Evolutionary conservation across 1,140 invertebrate genomes (phyloP), one percentile per base, ranked within the genome.

Genomic region (Micrasema minimum): DNA sequence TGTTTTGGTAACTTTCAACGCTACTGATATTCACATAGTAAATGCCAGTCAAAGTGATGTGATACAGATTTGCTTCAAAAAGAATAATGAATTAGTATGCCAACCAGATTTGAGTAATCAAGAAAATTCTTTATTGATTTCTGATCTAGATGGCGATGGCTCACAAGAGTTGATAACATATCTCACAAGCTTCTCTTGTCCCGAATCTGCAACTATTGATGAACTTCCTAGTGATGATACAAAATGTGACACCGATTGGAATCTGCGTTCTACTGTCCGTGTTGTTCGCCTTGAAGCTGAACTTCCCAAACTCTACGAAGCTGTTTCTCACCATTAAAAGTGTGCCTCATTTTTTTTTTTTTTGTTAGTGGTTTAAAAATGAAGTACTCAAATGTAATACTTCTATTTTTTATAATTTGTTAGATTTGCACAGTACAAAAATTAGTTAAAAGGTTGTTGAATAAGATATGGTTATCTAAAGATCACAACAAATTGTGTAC

Each of bases 81-180:
- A 85, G 22, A 78, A 81, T 53, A 80, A 82, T n/a, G 80, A 88
- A 59, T 76, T 85, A 7, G 76, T 83, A 9, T 93, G 92, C 79
- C 92, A 93, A 75, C 92, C 92, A 1, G 88, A 90, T 82, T 79
- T 92, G 10, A 85, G 87, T 55, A 88, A 88, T 76, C 90, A 93
- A 76, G 87, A 88, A 61, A 85, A 88, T 76, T 90, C 91, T 6
- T 84, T 93, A 57, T 80, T 90, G 14, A 88, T 93, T 45, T 87
- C 87, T 2, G 90, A 93, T 80, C 81, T 93, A 9, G 90, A 92
- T 79, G 84, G 87, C 57, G 91, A 93, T 79, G 86, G 88, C 35
- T 88, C 87, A 1, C 89, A 89, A 77, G 91, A 93, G 83, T 77
- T 94, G 16, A 90, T 93, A 35, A 91, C 89, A 48, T 93, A 92